phyloP scores from a whole-genome alignment of 2,888 invertebrate genomes.

The Trissolcus japonicus region DNA sequence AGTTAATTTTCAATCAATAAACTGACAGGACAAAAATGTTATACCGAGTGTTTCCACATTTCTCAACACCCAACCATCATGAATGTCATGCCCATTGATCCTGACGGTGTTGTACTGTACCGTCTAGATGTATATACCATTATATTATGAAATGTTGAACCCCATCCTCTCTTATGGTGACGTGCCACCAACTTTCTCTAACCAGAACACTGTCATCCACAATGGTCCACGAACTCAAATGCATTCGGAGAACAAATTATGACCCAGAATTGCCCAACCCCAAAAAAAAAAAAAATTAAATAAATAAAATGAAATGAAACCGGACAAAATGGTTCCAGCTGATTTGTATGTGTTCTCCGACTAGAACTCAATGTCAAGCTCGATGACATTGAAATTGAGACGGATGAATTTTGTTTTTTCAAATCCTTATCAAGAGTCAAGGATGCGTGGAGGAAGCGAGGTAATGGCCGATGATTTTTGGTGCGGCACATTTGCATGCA shows the following conservation, averaged over 20 bases:
- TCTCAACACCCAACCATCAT: not conserved
- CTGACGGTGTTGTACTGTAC: too few relatives aligned
- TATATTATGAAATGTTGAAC: too few relatives aligned
- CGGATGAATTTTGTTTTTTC: not conserved
- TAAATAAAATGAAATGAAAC: too few relatives aligned
- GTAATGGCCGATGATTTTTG: too few relatives aligned
- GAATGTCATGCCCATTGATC: too few relatives aligned
- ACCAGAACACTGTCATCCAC: not conserved
- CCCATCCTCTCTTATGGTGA: too few relatives aligned
- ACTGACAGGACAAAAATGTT: not conserved
- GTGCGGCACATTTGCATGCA: not conserved
- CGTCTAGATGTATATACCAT: too few relatives aligned
- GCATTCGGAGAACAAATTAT: not conserved
- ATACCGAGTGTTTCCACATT: not conserved
- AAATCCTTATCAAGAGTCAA: slow-evolving; percentile 17
- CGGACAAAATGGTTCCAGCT: slow-evolving; percentile 4
- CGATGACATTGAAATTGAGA: slow-evolving; percentile 35
- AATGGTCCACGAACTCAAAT: not conserved
- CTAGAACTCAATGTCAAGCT: slow-evolving; percentile 27
- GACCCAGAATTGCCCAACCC: not conserved
- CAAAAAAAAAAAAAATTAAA: too few relatives aligned
- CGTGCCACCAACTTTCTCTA: too few relatives aligned
- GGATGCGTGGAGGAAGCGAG: not conserved
- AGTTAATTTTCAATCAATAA: slow-evolving; percentile 5
- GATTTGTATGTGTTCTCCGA: slow-evolving; percentile 9